phyloP scores from a whole-genome alignment of 1,140 invertebrate genomes.

The Drosophila kepulauana region DNA sequence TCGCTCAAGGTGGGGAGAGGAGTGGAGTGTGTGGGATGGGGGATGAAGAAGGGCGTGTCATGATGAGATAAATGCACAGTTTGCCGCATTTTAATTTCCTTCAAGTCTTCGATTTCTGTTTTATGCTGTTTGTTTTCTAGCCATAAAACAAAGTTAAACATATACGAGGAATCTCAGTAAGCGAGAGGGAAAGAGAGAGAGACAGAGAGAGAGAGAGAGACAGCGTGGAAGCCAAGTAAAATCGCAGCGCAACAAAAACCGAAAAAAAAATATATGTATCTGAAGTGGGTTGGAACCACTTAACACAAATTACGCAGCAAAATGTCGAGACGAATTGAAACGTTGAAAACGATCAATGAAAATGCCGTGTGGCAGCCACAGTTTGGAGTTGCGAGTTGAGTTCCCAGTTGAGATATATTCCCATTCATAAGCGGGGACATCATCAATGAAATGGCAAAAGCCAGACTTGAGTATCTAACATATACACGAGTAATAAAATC shows the following conservation, averaged over 20 bases:
- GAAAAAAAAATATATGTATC: slow-evolving; percentile 33
- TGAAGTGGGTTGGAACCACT: slow-evolving; percentile 82
- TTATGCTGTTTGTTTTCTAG: slow-evolving; percentile 58
- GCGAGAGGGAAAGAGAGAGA: slow-evolving; percentile 5
- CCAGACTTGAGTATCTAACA: slow-evolving; percentile 40
- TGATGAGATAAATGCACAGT: slow-evolving; percentile 77
- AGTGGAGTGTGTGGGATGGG: not conserved
- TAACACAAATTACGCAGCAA: slow-evolving; percentile 85
- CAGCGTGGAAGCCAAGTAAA: slow-evolving; percentile 29
- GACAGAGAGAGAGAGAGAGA: slow-evolving; percentile 17
- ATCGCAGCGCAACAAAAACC: slow-evolving; percentile 15
- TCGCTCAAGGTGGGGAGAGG: not conserved
- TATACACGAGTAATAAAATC: slow-evolving; percentile 73
- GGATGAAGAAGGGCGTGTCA: slow-evolving; percentile 57
- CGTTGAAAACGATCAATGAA: slow-evolving; percentile 73
- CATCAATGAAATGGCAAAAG: slow-evolving; percentile 79
- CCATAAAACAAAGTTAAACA: slow-evolving; percentile 67
- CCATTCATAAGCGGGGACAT: slow-evolving; percentile 64
- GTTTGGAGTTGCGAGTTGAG: too few relatives aligned
- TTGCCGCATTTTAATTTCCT: slow-evolving; percentile 79
- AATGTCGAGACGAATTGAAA: slow-evolving; percentile 83
- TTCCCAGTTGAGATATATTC: slow-evolving; percentile 4
- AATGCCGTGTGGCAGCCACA: slow-evolving; percentile 23
- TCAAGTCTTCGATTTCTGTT: slow-evolving; percentile 36
- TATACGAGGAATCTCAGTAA: slow-evolving; percentile 23